Conservation (phyloP, 2,888 invertebrate genomes). For the Epinotia ramella region DNA sequence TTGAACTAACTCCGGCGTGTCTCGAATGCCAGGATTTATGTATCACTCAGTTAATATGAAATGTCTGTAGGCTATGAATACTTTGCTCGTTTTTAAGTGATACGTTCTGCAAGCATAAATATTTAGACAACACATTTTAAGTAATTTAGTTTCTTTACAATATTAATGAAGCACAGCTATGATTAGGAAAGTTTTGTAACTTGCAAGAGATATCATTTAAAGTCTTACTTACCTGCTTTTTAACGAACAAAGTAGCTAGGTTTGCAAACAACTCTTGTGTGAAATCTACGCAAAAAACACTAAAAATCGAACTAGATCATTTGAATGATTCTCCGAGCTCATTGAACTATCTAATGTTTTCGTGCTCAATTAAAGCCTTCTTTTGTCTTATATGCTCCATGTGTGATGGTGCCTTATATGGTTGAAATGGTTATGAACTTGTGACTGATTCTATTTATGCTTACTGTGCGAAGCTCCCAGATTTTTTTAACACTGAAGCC, state of each 20-base stretch:
- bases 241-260: conserved; percentile 22
- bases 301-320: conserved; percentile 17
- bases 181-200: neutral
- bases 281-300: conserved; percentile 36
- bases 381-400: neutral
- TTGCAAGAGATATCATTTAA: conserved; percentile 19
- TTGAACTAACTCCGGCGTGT: conserved; percentile 13
- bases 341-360: conserved; percentile 14
- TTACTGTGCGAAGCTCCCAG: conserved; percentile 8
- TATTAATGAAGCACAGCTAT: neutral
- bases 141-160: neutral
- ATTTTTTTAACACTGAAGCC: neutral
- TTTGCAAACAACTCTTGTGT: conserved; percentile 26
- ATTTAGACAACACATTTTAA: neutral
- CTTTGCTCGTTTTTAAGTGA: conserved; percentile 4
- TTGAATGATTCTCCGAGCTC: neutral
- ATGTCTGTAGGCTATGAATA: neutral
- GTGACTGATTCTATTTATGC: neutral
- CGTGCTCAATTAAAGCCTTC: conserved; percentile 19
- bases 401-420: neutral
- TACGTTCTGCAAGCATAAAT: conserved; percentile 10
- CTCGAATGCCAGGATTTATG: conserved; percentile 6
- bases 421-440: neutral
- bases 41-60: conserved; percentile 33
- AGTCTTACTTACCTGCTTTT: conserved; percentile 33